Evolutionary conservation across 2,113 vertebrate species (phyloP).

Genomic region (Pomatorhinus ruficollis): DNA sequence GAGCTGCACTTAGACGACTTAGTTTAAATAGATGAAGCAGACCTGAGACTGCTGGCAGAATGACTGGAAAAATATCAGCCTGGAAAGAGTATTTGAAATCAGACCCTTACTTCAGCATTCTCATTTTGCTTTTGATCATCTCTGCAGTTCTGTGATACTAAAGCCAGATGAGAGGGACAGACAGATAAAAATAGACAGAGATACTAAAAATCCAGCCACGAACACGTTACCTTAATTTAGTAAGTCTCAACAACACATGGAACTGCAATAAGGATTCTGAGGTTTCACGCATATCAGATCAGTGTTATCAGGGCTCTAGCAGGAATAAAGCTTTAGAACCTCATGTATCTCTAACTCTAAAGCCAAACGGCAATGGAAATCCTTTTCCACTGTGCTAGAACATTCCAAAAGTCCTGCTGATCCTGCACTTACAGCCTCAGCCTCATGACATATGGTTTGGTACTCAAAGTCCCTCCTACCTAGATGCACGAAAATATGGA

Average conservation of each 20-base stretch:
- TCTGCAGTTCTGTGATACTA: not conserved
- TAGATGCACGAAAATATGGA: not conserved
- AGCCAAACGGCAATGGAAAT: not conserved
- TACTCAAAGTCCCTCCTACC: not conserved
- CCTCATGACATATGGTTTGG: not conserved
- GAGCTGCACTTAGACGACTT: constrained; percentile 31
- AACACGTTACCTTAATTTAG: not conserved
- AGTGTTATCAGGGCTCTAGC: not conserved
- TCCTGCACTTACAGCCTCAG: not conserved
- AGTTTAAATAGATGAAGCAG: constrained; percentile 38
- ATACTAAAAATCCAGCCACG: not conserved
- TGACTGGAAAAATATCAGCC: constrained; percentile 44
- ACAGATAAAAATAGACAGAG: not conserved
- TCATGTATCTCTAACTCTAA: not conserved
- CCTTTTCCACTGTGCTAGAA: not conserved
- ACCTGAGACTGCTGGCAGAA: constrained; percentile 48
- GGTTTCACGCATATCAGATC: not conserved
- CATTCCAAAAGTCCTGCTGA: not conserved
- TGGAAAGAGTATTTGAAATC: constrained; percentile 38
- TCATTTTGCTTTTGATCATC: constrained; percentile 18
- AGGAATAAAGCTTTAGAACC: not conserved
- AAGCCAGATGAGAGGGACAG: not conserved
- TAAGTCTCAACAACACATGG: not conserved
- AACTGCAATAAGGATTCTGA: not conserved
- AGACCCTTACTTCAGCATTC: constrained; percentile 5